phyloP scores from a whole-genome alignment of 2,797 vertebrate genomes.

The Gouania willdenowi region DNA sequence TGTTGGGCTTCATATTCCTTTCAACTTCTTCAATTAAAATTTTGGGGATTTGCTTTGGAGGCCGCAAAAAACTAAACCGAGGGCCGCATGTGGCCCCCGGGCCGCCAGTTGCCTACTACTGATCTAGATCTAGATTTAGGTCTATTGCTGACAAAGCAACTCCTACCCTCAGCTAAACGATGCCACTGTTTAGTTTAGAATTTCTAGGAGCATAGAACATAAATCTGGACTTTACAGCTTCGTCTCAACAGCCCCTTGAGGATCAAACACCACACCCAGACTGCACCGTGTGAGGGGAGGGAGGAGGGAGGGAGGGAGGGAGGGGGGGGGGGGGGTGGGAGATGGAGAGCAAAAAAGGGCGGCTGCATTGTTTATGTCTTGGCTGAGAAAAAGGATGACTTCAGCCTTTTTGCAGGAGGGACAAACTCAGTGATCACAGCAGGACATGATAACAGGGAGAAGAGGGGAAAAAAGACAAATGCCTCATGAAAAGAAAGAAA shows the following conservation, averaged over 20 bases:
- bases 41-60: too few relatives aligned
- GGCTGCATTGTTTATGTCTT: constrained; percentile 56
- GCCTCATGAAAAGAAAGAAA: too few relatives aligned
- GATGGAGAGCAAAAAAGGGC: constrained; percentile 24
- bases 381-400: constrained; percentile 57
- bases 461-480: too few relatives aligned
- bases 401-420: too few relatives aligned
- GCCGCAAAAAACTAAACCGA: too few relatives aligned
- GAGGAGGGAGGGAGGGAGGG: constrained; percentile 7
- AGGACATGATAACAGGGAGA: background rate
- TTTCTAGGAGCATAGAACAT: constrained; percentile 9
- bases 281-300: constrained; percentile 34
- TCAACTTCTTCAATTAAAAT: too few relatives aligned
- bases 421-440: constrained; percentile 25
- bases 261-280: constrained; percentile 56
- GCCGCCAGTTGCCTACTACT: too few relatives aligned
- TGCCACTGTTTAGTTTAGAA: background rate
- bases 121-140: too few relatives aligned
- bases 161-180: constrained; percentile 8
- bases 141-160: constrained; percentile 42
- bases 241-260: constrained; percentile 24
- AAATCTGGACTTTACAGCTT: constrained; percentile 18
- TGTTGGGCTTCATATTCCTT: too few relatives aligned
- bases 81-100: too few relatives aligned
- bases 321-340: constrained; percentile 1